Evolutionary conservation across 1,140 invertebrate species (phyloP), one percentile per base, ranked within the genome.

Genomic region (Caenorhabditis tropicalis): DNA sequence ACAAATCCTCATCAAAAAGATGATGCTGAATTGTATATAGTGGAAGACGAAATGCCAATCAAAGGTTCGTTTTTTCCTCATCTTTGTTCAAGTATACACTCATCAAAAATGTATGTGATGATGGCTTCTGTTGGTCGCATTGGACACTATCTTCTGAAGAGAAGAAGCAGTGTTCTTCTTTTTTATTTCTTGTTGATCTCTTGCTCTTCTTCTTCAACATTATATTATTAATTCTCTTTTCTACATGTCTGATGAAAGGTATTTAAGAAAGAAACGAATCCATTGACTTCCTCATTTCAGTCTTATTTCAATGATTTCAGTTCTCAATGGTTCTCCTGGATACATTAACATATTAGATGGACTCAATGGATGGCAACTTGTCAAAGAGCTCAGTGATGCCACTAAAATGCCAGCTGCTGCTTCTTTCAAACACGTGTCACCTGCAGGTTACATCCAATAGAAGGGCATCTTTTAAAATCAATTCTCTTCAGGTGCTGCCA

Each of bases 1-100:
- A 98, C 98, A 95, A 99, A 99, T 92, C 97, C 97, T 0, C 97
- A 99, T 91, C 97, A 99, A 91, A 97, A 96, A 90, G 96, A 96
- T 4, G 87, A 90, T 48, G 97, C 97, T 0, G 96, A 98, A 90
- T 92, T 99, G 0, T 97, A 94, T 91, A 97, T 96, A 0, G 95
- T 94, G 10, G 91, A 95, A 19, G 92, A 94, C 24, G 93, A 95
- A 60, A 92, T 99, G 60, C 98, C 98, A 0, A 91, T 99, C 1
- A 95, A 92, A 92, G 94, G 94, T 94, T 43, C 70, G 87, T 24
- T 46, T 31, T 21, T 70, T 31, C 49, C 43, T 36, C 56, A 43
- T 51, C 27, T 85, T 33, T 82, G 29, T 65, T 15, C 21, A 29
- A 43, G 31, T 74, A 74, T 74, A 31, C 24, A 74, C 36, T 43